Evolutionary conservation across 2,888 invertebrate species (phyloP), one percentile per base, ranked within the genome.

Genomic region (Hesperia comma): DNA sequence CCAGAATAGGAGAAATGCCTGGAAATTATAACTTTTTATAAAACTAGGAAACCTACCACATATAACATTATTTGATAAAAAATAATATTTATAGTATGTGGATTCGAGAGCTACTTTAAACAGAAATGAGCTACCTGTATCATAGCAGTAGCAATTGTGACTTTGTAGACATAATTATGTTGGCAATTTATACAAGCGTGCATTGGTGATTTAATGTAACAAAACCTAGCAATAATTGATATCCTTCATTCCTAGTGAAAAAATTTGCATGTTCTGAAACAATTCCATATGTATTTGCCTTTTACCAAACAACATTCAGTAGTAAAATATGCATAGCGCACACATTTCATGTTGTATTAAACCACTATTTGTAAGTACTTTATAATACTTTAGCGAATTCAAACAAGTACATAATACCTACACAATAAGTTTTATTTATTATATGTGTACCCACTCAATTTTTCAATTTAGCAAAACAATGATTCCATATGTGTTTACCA

Each of bases 381-480:
- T 8, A 8, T 37, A 10, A 10, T 37, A 37, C 7, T 46, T 43
- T 46, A 46, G 46, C 46, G 15, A 15, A 46, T 37, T 37, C 6
- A 17, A 46, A 14, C 8, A 17, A 6, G 46, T 17, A 46, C 19
- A 19, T 49, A 10, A 51, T 14, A 51, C 21, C 21, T 26, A 51
- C 51, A 26, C 6, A 51, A 51, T 51, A 51, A 10, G 6, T 21
- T 46, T 17, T 21, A 51, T 21, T 17, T 17, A 26, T 26, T 5
- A 26, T 26, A 6, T 37, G 8, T 37, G 7, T 6, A 37, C 37
- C 37, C 37, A 37, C 7, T 15, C 4, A 40, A 53, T 14, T 15
- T 40, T 37, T 53, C 6, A 33, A 37, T n/a, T 56, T 64, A 64
- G 63, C 63, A 57, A 49, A 58, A 49, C 54, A 33, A 32, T 53